A percentile compares a stretch with the other conserved stretches of the same genome.
phyloP scores from a whole-genome alignment of 2,888 invertebrate genomes.

The Branchinecta sandiegonensis region DNA sequence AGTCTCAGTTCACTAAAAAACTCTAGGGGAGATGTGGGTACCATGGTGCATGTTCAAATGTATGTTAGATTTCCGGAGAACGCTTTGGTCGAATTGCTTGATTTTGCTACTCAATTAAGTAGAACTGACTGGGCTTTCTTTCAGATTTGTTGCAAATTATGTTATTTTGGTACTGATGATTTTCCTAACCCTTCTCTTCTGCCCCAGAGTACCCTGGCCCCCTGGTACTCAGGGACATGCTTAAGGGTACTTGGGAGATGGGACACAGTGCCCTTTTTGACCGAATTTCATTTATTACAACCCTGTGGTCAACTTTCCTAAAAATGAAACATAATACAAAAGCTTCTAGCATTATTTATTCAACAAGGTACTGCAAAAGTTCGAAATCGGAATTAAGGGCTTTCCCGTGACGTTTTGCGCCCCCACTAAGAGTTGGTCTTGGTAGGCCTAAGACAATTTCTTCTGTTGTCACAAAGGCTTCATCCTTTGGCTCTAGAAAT shows the following conservation, averaged over 20 bases:
- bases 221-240: background rate
- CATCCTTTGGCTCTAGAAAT: background rate
- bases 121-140: too few relatives aligned
- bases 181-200: too few relatives aligned
- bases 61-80: too few relatives aligned
- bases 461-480: background rate
- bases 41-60: too few relatives aligned
- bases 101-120: too few relatives aligned
- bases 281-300: background rate
- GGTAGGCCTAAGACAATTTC: too few relatives aligned
- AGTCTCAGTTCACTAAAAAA: too few relatives aligned
- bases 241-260: background rate
- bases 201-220: background rate
- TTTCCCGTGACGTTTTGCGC: background rate
- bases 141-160: too few relatives aligned
- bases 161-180: too few relatives aligned
- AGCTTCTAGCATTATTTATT: background rate
- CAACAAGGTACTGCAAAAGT: background rate
- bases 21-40: too few relatives aligned
- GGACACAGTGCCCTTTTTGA: background rate
- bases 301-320: background rate
- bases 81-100: too few relatives aligned
- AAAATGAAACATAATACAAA: too few relatives aligned
- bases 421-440: background rate
- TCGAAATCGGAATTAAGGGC: background rate